Evolutionary conservation across 2,797 vertebrate species (phyloP).

Genomic region (Antrozous pallidus): DNA sequence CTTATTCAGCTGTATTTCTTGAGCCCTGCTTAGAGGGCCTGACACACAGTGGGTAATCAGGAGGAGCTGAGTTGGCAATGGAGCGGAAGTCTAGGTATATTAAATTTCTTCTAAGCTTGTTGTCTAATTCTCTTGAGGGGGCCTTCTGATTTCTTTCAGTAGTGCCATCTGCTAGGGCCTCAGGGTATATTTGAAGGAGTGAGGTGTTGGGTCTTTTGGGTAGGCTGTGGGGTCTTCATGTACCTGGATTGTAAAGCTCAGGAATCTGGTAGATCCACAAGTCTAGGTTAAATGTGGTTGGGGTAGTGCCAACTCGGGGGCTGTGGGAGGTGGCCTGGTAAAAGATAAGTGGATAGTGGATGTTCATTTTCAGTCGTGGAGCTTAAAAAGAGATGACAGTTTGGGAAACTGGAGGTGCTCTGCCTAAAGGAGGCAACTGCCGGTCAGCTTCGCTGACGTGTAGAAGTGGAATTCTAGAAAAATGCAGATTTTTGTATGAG

Average conservation of each 20-base stretch:
- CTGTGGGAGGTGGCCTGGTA: neutral
- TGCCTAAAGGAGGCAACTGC: neutral
- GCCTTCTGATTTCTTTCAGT: neutral
- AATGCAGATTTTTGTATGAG: neutral
- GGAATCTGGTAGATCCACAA: neutral
- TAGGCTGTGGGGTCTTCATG: neutral
- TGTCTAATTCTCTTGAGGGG: neutral
- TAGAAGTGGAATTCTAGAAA: neutral
- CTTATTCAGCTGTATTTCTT: neutral
- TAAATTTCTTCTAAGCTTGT: neutral
- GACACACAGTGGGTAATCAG: neutral
- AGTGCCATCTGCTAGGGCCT: neutral
- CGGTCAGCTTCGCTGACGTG: neutral
- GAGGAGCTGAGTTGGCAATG: neutral
- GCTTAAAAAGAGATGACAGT: neutral
- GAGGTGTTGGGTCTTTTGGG: neutral
- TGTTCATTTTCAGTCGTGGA: neutral
- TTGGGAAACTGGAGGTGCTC: neutral
- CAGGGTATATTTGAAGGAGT: neutral
- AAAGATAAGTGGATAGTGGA: neutral
- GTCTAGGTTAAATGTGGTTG: neutral
- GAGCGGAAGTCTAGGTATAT: neutral
- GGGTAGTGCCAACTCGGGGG: neutral
- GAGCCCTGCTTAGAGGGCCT: constrained; percentile 9
- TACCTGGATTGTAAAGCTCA: neutral